phyloP scores from a whole-genome alignment of 2,113 vertebrate genomes.

The Callocephalon fimbriatum region DNA sequence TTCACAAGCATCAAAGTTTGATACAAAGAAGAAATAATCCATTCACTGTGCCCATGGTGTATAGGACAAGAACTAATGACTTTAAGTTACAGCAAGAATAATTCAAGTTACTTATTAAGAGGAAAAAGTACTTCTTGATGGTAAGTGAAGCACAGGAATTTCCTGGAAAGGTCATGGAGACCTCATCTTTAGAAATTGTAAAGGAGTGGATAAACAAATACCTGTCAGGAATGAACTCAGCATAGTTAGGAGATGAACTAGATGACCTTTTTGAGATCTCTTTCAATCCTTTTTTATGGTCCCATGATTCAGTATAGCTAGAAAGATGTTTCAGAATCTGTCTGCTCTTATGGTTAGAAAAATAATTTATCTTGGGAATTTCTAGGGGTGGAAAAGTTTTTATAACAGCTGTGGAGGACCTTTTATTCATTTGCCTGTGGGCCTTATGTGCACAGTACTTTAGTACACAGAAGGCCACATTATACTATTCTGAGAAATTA shows the following conservation, averaged over 20 bases:
- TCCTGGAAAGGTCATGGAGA: slow-evolving; percentile 45
- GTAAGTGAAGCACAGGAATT: slow-evolving; percentile 57
- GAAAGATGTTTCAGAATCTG: neutral
- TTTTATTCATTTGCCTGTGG: slow-evolving; percentile 1
- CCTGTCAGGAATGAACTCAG: neutral
- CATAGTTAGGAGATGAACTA: neutral
- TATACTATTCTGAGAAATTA: neutral
- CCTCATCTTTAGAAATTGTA: slow-evolving; percentile 9
- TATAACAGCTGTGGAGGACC: neutral
- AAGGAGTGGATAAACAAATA: slow-evolving; percentile 34
- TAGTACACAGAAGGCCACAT: neutral
- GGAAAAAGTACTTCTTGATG: slow-evolving; percentile 1
- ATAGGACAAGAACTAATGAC: neutral
- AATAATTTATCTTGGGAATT: neutral
- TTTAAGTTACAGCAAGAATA: neutral
- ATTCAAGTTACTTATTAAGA: slow-evolving; percentile 45
- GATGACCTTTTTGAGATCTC: neutral
- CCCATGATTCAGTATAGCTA: neutral
- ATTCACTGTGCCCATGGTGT: neutral
- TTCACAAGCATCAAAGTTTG: neutral
- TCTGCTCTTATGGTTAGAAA: neutral
- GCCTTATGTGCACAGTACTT: neutral
- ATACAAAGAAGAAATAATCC: neutral
- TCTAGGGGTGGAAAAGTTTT: neutral
- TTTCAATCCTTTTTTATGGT: neutral